Conservation (phyloP, 2,888 invertebrate species). For the Neocrepidodera transversa region DNA sequence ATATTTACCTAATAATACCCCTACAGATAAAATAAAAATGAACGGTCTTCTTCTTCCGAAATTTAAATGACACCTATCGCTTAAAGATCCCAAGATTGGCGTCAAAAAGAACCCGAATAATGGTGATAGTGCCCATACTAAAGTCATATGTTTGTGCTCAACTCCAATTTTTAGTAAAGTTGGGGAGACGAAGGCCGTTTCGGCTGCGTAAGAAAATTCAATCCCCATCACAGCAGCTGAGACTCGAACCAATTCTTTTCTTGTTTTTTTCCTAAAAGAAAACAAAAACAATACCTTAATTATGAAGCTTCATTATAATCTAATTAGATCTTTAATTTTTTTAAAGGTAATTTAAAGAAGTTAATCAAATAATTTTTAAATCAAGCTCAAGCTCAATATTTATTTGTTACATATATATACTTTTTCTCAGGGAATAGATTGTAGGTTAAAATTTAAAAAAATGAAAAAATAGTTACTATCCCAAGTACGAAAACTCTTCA, state of each 20-base stretch:
- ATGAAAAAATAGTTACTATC: too few relatives aligned
- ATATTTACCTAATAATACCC: constrained; percentile 85
- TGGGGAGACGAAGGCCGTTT: constrained; percentile 96
- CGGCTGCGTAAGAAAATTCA: constrained; percentile 96
- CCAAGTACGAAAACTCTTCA: too few relatives aligned
- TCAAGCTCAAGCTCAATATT: too few relatives aligned
- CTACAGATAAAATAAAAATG: constrained; percentile 86
- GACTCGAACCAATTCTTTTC: constrained; percentile 81
- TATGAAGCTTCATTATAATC: too few relatives aligned
- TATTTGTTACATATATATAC: too few relatives aligned
- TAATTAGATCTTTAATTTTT: too few relatives aligned
- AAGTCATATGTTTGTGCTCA: constrained; percentile 90
- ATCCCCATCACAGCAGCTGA: constrained; percentile 97
- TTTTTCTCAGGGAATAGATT: too few relatives aligned
- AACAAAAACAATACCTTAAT: too few relatives aligned
- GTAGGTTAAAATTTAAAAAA: too few relatives aligned
- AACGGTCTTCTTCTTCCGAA: constrained; percentile 91
- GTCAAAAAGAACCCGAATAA: constrained; percentile 94
- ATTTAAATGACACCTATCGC: constrained; percentile 83
- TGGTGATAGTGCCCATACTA: constrained; percentile 95
- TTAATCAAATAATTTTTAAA: too few relatives aligned
- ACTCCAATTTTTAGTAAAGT: constrained; percentile 92
- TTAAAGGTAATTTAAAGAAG: not conserved
- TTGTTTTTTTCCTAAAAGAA: constrained; percentile 73
- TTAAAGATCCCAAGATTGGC: constrained; percentile 89